Conservation (phyloP, 2,888 invertebrate species). For the Ellobium chinense region DNA sequence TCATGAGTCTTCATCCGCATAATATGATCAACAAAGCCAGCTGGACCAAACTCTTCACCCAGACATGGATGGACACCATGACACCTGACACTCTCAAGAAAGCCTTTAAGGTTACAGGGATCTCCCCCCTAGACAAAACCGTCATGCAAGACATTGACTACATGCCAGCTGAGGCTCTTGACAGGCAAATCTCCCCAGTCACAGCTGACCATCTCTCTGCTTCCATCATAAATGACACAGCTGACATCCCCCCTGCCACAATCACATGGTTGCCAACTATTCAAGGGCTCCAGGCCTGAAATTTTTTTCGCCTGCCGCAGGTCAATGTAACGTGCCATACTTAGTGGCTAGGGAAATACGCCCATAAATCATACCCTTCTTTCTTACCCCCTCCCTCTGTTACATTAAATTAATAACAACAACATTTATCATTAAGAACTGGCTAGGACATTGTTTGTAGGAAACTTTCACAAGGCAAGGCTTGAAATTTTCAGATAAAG, state of each 20-base stretch:
- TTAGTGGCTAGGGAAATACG: no score
- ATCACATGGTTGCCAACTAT: no score
- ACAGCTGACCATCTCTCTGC: background rate
- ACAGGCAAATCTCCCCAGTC: slow-evolving; percentile 23
- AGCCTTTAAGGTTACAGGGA: slow-evolving; percentile 52
- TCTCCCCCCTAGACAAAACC: slow-evolving; percentile 44
- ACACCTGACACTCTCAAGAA: slow-evolving; percentile 48
- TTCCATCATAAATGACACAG: slow-evolving; percentile 2
- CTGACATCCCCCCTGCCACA: slow-evolving; percentile 15
- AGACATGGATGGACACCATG: background rate
- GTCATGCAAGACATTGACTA: slow-evolving; percentile 21
- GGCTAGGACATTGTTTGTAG: no score
- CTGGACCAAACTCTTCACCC: slow-evolving; percentile 9
- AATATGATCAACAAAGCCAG: slow-evolving; percentile 7
- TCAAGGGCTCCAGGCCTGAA: no score
- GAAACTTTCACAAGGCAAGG: no score
- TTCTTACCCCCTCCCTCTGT: no score
- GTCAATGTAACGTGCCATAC: no score
- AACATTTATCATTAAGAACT: no score
- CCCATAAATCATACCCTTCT: no score
- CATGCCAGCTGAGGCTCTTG: slow-evolving; percentile 36
- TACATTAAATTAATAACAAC: no score
- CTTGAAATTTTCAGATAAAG: no score
- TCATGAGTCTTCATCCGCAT: slow-evolving; percentile 15
- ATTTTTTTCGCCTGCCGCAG: no score